Conservation (phyloP, 2,797 vertebrate species). For the Discoglossus pictus region DNA sequence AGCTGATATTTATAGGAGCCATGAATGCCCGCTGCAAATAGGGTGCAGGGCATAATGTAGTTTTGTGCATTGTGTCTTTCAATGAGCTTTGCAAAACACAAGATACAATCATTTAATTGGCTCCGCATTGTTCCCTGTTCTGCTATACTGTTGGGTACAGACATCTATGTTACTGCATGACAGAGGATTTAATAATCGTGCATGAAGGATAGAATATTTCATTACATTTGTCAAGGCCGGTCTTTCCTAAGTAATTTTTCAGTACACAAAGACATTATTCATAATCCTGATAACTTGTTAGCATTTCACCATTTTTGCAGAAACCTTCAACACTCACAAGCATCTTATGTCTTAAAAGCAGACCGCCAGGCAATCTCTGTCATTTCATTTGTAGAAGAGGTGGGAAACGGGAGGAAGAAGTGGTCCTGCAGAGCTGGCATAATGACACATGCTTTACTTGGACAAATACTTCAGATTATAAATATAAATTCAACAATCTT, state of each 20-base stretch:
- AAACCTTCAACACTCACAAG: too few species aligned
- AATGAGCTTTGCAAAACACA: constrained; percentile 31
- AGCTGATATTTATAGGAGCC: not conserved
- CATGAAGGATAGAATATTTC: constrained; percentile 18
- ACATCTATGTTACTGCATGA: constrained; percentile 40
- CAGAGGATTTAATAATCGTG: constrained; percentile 32
- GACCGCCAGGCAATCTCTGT: too few species aligned
- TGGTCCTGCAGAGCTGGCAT: too few species aligned
- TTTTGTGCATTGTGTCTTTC: constrained; percentile 33
- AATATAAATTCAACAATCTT: too few species aligned
- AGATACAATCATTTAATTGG: constrained; percentile 50
- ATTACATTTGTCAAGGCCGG: constrained; percentile 19
- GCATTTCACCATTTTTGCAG: too few species aligned
- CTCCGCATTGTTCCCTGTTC: constrained; percentile 33
- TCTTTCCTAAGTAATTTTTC: constrained; percentile 13
- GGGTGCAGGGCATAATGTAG: constrained; percentile 24
- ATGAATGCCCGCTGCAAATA: constrained; percentile 18
- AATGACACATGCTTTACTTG: too few species aligned
- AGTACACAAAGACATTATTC: constrained; percentile 8
- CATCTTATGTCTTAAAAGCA: too few species aligned
- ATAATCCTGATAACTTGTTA: not conserved
- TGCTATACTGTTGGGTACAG: constrained; percentile 5
- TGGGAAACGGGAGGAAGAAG: too few species aligned
- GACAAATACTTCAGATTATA: too few species aligned
- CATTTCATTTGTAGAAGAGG: too few species aligned